phyloP scores from a whole-genome alignment of 2,797 vertebrate genomes.

The Psittacula derbiana region DNA sequence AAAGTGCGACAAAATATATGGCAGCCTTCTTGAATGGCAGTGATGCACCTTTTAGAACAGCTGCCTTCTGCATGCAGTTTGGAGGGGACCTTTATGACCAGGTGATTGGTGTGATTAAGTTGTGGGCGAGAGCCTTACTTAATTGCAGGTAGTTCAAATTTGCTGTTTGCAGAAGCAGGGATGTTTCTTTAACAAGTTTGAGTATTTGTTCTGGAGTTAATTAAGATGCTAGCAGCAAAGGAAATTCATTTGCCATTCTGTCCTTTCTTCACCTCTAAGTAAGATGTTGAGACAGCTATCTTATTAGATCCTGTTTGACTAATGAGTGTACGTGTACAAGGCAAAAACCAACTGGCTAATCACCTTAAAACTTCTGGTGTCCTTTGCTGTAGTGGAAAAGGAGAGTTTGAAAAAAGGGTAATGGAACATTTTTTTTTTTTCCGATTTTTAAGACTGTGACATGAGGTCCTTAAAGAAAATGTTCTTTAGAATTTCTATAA shows the following conservation, averaged over 20 bases:
- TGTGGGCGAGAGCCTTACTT: neutral
- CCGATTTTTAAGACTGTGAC: neutral
- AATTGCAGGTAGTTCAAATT: neutral
- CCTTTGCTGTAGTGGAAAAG: neutral
- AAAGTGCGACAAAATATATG: neutral
- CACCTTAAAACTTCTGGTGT: neutral
- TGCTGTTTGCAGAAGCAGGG: neutral
- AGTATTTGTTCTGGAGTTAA: conserved; percentile 1
- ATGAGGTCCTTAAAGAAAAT: neutral
- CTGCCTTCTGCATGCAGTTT: neutral
- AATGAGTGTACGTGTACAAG: neutral
- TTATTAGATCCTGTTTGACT: conserved; percentile 28
- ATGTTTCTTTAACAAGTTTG: neutral
- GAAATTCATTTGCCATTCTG: neutral
- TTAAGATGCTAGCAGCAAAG: neutral
- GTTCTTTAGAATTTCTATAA: neutral
- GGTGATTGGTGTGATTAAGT: neutral
- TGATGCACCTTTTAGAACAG: neutral
- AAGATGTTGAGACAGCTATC: conserved; percentile 1
- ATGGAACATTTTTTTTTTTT: neutral
- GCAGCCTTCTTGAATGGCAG: neutral
- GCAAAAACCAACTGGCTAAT: neutral
- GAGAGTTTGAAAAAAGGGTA: neutral
- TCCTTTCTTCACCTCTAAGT: neutral
- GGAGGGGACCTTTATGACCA: neutral